phyloP scores from a whole-genome alignment of 2,888 invertebrate genomes.

The Lycocerus yunnanus region DNA sequence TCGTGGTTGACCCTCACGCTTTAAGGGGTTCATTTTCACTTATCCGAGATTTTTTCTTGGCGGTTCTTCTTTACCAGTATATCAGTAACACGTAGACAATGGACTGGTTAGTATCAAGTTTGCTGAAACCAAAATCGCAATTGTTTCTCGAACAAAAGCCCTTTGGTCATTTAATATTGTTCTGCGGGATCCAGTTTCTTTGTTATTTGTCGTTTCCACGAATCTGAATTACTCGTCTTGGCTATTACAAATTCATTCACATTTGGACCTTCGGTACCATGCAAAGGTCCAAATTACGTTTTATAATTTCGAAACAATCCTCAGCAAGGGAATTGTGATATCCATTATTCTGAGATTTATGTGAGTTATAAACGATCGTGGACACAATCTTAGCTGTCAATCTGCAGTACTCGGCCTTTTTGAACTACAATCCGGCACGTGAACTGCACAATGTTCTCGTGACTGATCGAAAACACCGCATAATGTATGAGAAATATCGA shows the following conservation, averaged over 20 bases:
- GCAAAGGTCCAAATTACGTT: conserved; percentile 12
- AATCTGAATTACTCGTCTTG: conserved; percentile 6
- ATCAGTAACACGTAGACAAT: conserved; percentile 41
- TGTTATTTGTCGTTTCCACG: conserved; percentile 20
- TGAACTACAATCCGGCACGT: conserved; percentile 48
- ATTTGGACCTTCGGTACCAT: not conserved
- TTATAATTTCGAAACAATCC: conserved; percentile 9
- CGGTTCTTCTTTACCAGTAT: conserved; percentile 16
- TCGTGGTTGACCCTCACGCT: conserved; percentile 33
- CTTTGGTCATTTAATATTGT: conserved; percentile 34
- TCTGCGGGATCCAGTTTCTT: conserved; percentile 35
- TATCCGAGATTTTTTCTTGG: conserved; percentile 12
- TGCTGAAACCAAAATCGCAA: conserved; percentile 45
- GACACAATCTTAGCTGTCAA: conserved; percentile 48
- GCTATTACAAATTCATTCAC: not conserved
- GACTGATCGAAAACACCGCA: conserved; percentile 38
- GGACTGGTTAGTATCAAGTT: conserved; percentile 40
- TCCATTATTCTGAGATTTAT: conserved; percentile 22
- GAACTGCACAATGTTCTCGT: conserved; percentile 45
- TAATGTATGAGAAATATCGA: conserved; percentile 22
- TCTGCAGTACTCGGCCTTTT: conserved; percentile 40
- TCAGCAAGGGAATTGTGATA: conserved; percentile 7
- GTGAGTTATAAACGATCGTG: conserved; percentile 42
- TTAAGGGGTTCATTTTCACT: conserved; percentile 30
- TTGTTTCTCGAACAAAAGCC: conserved; percentile 42